phyloP scores from a whole-genome alignment of 2,888 invertebrate species.

The Chrysomela aeneicollis region DNA sequence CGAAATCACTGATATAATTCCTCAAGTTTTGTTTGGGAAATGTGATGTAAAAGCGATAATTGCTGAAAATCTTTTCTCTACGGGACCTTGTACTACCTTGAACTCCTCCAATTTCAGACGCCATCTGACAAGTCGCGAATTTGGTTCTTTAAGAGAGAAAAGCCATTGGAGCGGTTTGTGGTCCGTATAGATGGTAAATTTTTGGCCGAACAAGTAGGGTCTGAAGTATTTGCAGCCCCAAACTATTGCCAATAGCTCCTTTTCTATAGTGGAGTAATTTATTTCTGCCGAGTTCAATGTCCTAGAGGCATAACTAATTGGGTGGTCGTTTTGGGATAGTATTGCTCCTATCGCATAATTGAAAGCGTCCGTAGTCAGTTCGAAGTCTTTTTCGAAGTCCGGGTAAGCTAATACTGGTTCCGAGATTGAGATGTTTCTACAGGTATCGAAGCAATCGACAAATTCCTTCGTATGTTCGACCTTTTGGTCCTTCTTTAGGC shows the following conservation, averaged over 20 bases:
- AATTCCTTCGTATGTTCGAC: constrained; percentile 5
- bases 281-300: constrained; percentile 15
- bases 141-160: constrained; percentile 28
- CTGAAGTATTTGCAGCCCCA: constrained; percentile 15
- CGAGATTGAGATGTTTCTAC: too few species aligned
- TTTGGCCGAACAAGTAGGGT: constrained; percentile 14
- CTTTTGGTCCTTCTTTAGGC: constrained; percentile 18
- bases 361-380: constrained; percentile 23
- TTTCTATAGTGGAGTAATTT: constrained; percentile 20
- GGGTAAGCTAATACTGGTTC: constrained; percentile 19
- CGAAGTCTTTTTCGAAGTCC: constrained; percentile 20
- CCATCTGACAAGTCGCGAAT: too few species aligned
- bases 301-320: constrained; percentile 20
- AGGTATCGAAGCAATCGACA: constrained; percentile 5
- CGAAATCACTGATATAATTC: too few species aligned
- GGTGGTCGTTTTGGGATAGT: constrained; percentile 21
- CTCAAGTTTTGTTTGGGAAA: too few species aligned
- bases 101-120: too few species aligned
- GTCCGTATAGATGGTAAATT: constrained; percentile 31
- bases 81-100: too few species aligned
- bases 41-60: too few species aligned
- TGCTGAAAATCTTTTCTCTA: too few species aligned
- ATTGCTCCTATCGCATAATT: constrained; percentile 21
- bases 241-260: constrained; percentile 18
- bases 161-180: constrained; percentile 43